Evolutionary conservation across 2,888 invertebrate genomes (phyloP), one percentile per base, ranked within the genome.

Genomic region (Eupithecia subumbrata): DNA sequence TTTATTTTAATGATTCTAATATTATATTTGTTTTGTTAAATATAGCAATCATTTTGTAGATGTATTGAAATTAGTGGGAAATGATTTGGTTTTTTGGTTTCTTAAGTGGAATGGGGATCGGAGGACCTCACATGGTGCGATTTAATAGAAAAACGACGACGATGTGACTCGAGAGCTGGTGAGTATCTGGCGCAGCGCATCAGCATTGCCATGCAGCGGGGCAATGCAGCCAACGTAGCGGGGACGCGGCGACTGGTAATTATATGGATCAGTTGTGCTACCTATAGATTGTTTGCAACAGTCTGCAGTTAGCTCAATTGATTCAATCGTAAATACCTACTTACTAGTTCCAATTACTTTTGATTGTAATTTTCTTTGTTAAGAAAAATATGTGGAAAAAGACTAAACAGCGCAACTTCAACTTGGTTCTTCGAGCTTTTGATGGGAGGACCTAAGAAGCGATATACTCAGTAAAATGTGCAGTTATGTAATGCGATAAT

Each of bases 1-100:
- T 82, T 80, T 80, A 78, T 77, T 78, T 76, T 79, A 80, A 80
- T 81, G 79, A 79, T 79, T 80, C 81, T 80, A 80, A 80, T 83
- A 78, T 77, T 64, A 40, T 73, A 74, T 73, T 72, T 78, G 78
- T 81, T 79, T 76, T 76, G 76, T 77, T 81, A 73, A 76, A 78
- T 79, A 78, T 75, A 79, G 73, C 75, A 80, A 77, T 77, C 74
- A 73, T 77, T 78, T 66, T 71, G 71, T 76, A 74, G 71, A 69
- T 72, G 78, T 76, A 71, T 72, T 67, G 64, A 71, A 76, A 73
- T 78, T 75, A 77, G 77, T 75, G 71, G 34, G 69, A 70, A 77
- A 77, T 75, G 43, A 22, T 77, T 77, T 73, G 30, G 72, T 63
- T 52, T 48, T 70, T 56, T 68, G 68, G 67, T 71, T 73, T 70